Evolutionary conservation across 2,797 vertebrate species (phyloP), one percentile per base, ranked within the genome.

Genomic region (Urosaurus nigricauda): DNA sequence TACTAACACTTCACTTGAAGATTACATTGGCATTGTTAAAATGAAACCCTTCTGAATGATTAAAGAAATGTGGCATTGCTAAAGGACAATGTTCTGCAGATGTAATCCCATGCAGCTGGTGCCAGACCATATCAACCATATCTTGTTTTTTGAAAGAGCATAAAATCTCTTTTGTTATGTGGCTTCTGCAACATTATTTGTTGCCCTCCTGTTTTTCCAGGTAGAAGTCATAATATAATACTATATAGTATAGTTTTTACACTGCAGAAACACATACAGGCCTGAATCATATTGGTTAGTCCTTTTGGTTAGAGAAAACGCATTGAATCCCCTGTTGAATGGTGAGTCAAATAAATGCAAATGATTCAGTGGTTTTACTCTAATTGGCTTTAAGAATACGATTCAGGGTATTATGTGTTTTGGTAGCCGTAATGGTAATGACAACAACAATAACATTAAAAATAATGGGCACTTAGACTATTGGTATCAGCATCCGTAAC

Each of bases 1-100:
- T 88, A 37, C 0, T 78, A 87, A 85, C 37, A 80, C 68, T 81
- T 63, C 0, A 11, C 92, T 70, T 86, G 3, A 0, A 88, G 79
- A 47, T 74, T 90, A 83, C n/a, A 0, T 0, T 4, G 9, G 47
- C 63, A 0, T 51, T 79, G 9, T 63, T 60, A 88, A 86, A 86
- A 32, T 79, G n/a, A 90, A 77, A 5, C 0, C 0, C 47, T 19
- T 37, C 13, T 13, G 5, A 84, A 21, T 70, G 60, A 77, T 26
- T 84, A 82, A 91, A 83, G 74, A 83, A 94, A 90, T 56, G 19
- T 29, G 5, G 14, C 47, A 5, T 63, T 79, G 4, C 79, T 79
- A 83, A 3, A 11, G 32, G 5, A 37, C n/a, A 92, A 7, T 13
- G 73, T 26, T 78, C 32, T 79, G 74, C 75, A 89, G 87, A 73